Percentiles rank a stretch among this genome's conserved stretches.
phyloP scores from a whole-genome alignment of 1,140 invertebrate genomes.

The Drosophila ironensis region DNA sequence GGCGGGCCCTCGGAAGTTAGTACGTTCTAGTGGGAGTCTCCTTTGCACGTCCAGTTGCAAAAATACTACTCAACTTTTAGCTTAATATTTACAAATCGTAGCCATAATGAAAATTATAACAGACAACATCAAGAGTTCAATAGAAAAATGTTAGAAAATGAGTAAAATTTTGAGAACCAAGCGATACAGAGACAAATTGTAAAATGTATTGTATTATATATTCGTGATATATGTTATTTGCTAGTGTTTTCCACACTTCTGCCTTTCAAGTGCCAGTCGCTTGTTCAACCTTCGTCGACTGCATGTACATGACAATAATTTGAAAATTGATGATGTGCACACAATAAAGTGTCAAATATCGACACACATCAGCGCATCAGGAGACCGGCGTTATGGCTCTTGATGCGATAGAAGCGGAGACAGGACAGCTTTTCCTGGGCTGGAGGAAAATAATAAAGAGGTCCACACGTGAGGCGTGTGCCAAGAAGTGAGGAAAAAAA shows the following conservation, averaged over 20 bases:
- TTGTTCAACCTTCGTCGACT: neutral
- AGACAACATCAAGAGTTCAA: too few species aligned
- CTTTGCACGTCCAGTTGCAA: too few species aligned
- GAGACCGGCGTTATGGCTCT: conserved; percentile 22
- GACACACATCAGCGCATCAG: conserved; percentile 63
- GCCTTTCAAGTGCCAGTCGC: neutral
- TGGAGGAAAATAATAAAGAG: conserved; percentile 45
- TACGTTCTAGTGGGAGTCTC: too few species aligned
- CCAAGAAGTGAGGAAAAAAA: conserved; percentile 49
- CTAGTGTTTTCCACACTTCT: neutral
- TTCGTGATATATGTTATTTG: neutral
- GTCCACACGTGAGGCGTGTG: conserved; percentile 37
- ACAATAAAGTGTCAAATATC: conserved; percentile 72
- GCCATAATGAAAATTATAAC: too few species aligned
- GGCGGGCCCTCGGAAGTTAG: too few species aligned
- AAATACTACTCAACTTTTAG: too few species aligned
- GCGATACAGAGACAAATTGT: too few species aligned
- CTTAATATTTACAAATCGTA: too few species aligned
- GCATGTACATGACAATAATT: conserved; percentile 58
- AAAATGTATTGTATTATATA: too few species aligned
- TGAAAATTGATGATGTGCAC: conserved; percentile 74
- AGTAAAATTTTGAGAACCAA: too few species aligned
- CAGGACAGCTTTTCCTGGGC: conserved; percentile 38
- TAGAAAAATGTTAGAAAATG: too few species aligned
- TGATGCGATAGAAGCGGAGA: neutral